phyloP scores from a whole-genome alignment of 2,797 vertebrate genomes.

The Sebastes wilsoni region DNA sequence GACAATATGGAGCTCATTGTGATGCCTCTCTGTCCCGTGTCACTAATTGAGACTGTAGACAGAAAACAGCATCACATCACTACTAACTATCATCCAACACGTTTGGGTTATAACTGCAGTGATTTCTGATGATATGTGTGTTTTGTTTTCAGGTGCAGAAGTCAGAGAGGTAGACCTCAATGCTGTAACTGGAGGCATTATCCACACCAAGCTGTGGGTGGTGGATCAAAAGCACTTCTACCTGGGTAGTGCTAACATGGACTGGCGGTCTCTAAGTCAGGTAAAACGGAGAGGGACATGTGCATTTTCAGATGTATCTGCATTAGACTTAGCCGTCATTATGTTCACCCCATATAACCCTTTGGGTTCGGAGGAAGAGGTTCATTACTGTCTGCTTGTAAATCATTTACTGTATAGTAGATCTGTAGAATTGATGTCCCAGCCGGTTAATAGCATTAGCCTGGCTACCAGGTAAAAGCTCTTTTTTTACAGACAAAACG shows the following conservation, averaged over 20 bases:
- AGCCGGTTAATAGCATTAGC: not conserved
- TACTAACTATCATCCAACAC: not conserved
- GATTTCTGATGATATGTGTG: not conserved
- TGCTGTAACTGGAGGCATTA: conserved; percentile 79
- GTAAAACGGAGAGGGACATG: conserved; percentile 49
- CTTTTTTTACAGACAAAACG: not conserved
- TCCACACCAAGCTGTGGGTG: conserved; percentile 86
- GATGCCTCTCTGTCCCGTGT: not conserved
- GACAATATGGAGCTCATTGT: not conserved
- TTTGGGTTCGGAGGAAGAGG: not conserved
- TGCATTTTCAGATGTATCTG: not conserved
- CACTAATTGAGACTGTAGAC: not conserved
- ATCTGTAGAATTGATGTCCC: not conserved
- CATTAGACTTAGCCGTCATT: not conserved
- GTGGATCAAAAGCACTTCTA: conserved; percentile 84
- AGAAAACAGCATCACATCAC: not conserved
- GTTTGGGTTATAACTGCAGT: not conserved
- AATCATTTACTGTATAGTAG: not conserved
- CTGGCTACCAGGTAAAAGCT: not conserved
- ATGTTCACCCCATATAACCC: too few species aligned
- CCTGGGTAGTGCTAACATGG: conserved; percentile 86
- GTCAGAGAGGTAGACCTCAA: conserved; percentile 76
- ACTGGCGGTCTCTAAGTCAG: conserved; percentile 86
- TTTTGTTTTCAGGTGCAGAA: conserved; percentile 72
- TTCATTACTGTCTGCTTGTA: not conserved